Conservation (phyloP, 1,140 invertebrate species). For the Leptopilina clavipes region DNA sequence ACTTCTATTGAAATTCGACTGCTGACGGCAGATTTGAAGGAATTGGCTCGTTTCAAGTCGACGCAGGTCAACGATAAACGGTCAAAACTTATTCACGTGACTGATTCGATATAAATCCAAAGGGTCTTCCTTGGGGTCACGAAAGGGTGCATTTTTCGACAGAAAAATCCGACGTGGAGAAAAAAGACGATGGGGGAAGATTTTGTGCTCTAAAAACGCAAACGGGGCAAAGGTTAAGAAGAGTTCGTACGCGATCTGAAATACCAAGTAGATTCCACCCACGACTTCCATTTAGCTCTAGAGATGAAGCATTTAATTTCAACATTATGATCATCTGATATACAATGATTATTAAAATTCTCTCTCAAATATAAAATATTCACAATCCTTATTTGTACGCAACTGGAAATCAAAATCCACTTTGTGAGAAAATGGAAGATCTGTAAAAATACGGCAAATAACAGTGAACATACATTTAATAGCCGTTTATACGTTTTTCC, state of each 20-base stretch:
- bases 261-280: conserved; percentile 65
- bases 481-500: neutral
- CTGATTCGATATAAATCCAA: conserved; percentile 67
- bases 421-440: neutral
- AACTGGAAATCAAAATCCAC: too few relatives aligned
- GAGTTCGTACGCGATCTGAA: conserved; percentile 65
- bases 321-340: conserved; percentile 44
- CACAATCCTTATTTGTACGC: too few relatives aligned
- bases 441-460: too few relatives aligned
- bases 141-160: neutral
- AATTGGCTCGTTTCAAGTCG: conserved; percentile 44
- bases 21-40: conserved; percentile 52
- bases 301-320: conserved; percentile 31
- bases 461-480: too few relatives aligned
- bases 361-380: too few relatives aligned
- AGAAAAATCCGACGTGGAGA: conserved; percentile 40
- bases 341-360: neutral
- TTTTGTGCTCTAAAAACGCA: conserved; percentile 69
- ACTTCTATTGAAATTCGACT: conserved; percentile 38
- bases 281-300: conserved; percentile 36
- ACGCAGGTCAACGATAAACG: conserved; percentile 48
- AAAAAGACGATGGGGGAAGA: conserved; percentile 42
- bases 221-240: conserved; percentile 70
- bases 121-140: conserved; percentile 35
- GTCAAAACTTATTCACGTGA: conserved; percentile 60